Evolutionary conservation across 1,140 invertebrate genomes (phyloP), one percentile per base, ranked within the genome.

Genomic region (Aphidius ervi): DNA sequence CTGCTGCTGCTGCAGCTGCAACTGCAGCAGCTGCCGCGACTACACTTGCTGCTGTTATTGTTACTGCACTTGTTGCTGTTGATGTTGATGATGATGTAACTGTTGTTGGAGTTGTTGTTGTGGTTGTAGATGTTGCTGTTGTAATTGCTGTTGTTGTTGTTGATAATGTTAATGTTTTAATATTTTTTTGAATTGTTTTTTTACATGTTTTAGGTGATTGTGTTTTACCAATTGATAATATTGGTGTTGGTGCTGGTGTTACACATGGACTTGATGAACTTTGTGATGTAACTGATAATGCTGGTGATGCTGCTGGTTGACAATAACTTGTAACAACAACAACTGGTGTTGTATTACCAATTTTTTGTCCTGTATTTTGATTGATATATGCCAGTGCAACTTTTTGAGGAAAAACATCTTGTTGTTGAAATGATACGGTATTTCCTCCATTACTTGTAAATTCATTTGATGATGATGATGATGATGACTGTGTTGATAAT

Each of bases 91-190:
- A 84, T 3, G 86, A 74, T 74, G 88, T 89, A 16, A 16, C 16
- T 9, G 86, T 78, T 1, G 85, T 79, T 58, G 77, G 82, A 9
- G 82, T 84, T 9, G 83, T 74, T 91, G 89, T 69, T 91, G 89
- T 75, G 91, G 89, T 65, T 89, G 83, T 3, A 88, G 87, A 72
- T 91, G 91, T 65, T 89, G 89, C 1, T 88, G 86, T 58, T 87
- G 23, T 31, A 0, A 31, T 84, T 8, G 87, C 84, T 10, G 88
- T 83, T 5, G 85, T 84, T 37, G 86, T 78, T 1, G 85, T 79
- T 58, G 77, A 82, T 9, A 81, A 84, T 9, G 83, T 74, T 62
- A 80, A 82, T 0, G 81, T 83, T 67, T 85, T 84, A 3, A 84
- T 74, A 0, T 80, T 74, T 58, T 86, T 85, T 1, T 81, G 77